phyloP scores from a whole-genome alignment of 1,140 invertebrate genomes.

The Periplaneta americana region DNA sequence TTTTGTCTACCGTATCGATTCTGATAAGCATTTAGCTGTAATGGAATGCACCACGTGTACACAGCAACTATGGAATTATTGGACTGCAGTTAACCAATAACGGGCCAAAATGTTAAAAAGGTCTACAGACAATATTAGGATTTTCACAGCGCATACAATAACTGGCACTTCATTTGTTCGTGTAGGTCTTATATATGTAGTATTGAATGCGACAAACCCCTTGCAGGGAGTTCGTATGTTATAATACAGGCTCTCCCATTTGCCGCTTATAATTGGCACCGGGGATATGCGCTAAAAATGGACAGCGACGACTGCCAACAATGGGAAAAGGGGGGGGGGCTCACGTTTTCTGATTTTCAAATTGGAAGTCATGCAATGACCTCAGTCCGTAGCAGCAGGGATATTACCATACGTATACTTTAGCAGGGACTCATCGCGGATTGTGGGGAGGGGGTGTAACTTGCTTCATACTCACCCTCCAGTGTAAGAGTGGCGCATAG shows the following conservation, averaged over 20 bases:
- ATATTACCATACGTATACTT: neutral
- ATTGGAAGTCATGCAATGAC: slow-evolving; percentile 5
- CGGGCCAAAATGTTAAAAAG: neutral
- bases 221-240: neutral
- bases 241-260: neutral
- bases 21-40: too few species aligned
- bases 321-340: neutral
- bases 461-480: neutral
- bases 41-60: too few species aligned
- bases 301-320: neutral
- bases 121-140: neutral
- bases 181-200: neutral
- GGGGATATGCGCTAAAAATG: neutral
- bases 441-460: neutral
- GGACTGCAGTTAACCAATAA: neutral
- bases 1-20: too few species aligned
- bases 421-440: neutral
- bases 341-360: neutral
- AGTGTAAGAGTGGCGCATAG: neutral
- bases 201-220: neutral
- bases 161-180: slow-evolving; percentile 8
- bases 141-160: slow-evolving; percentile 1
- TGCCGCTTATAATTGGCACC: neutral
- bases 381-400: too few species aligned
- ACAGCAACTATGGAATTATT: neutral